phyloP scores from a whole-genome alignment of 1,140 invertebrate species.

The Matsumurasca onukii region DNA sequence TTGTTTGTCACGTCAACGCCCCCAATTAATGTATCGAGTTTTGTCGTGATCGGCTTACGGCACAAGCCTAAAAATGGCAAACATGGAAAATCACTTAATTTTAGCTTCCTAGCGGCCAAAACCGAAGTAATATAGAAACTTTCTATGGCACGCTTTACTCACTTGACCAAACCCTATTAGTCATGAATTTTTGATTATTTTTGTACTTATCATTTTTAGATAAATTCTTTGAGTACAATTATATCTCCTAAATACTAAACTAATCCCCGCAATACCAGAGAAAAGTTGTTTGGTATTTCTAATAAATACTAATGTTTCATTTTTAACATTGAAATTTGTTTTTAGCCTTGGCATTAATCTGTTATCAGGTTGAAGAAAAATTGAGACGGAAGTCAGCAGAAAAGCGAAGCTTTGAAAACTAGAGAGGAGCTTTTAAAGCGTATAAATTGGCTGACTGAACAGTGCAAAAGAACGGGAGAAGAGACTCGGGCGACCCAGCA shows the following conservation, averaged over 20 bases:
- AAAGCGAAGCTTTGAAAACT: not conserved
- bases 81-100: too few species aligned
- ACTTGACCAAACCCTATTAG: too few species aligned
- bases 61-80: too few species aligned
- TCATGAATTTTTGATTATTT: not conserved
- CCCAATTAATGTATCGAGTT: too few species aligned
- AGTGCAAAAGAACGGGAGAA: not conserved
- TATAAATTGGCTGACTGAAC: not conserved
- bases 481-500: not conserved
- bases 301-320: not conserved
- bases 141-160: too few species aligned
- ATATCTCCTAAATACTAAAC: not conserved
- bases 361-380: slow-evolving; percentile 14
- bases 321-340: not conserved
- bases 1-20: too few species aligned
- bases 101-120: too few species aligned
- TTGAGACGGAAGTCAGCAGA: not conserved
- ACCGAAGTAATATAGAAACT: too few species aligned
- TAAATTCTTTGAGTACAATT: not conserved
- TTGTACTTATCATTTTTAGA: not conserved
- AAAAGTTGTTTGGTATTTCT: too few species aligned
- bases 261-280: not conserved
- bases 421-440: slow-evolving; percentile 5
- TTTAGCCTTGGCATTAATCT: not conserved
- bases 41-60: too few species aligned